Evolutionary conservation across 2,113 vertebrate genomes (phyloP).

Genomic region (Calidris pugnax): DNA sequence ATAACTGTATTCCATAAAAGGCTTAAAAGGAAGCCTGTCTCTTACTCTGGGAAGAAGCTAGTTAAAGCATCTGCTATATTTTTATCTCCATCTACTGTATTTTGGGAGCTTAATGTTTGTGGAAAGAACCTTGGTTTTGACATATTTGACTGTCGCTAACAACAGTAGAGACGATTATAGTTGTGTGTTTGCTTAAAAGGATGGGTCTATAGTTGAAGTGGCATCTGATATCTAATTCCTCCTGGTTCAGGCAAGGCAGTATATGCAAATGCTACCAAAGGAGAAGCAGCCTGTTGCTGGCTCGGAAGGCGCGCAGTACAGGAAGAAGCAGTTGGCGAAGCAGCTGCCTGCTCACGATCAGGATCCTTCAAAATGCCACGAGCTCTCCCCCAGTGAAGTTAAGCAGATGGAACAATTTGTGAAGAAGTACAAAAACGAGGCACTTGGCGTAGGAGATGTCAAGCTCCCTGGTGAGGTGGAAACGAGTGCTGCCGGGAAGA

Average conservation of each 20-base stretch:
- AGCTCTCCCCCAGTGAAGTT: conserved; percentile 90
- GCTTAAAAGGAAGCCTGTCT: neutral
- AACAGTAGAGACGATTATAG: neutral
- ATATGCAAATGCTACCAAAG: conserved; percentile 94
- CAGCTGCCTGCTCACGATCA: conserved; percentile 98
- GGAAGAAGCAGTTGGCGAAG: conserved; percentile 94
- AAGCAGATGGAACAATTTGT: conserved; percentile 96
- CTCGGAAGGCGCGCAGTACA: conserved; percentile 91
- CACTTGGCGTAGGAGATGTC: conserved; percentile 90
- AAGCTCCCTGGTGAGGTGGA: conserved; percentile 85
- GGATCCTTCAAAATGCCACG: conserved; percentile 94
- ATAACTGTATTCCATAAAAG: neutral
- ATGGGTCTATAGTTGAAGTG: neutral
- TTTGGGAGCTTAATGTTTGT: neutral
- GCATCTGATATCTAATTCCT: conserved; percentile 48
- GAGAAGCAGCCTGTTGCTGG: conserved; percentile 93
- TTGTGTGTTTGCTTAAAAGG: neutral
- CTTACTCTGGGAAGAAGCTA: neutral
- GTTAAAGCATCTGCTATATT: neutral
- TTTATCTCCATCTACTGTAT: neutral
- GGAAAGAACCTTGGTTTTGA: conserved; percentile 10
- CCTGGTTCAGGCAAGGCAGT: conserved; percentile 85
- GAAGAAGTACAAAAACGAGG: conserved; percentile 94
- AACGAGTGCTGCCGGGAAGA: conserved; percentile 25
- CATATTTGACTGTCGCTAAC: neutral